Evolutionary conservation across 1,140 invertebrate genomes (phyloP), one percentile per base, ranked within the genome.

Genomic region (Aphelenchoides besseyi): DNA sequence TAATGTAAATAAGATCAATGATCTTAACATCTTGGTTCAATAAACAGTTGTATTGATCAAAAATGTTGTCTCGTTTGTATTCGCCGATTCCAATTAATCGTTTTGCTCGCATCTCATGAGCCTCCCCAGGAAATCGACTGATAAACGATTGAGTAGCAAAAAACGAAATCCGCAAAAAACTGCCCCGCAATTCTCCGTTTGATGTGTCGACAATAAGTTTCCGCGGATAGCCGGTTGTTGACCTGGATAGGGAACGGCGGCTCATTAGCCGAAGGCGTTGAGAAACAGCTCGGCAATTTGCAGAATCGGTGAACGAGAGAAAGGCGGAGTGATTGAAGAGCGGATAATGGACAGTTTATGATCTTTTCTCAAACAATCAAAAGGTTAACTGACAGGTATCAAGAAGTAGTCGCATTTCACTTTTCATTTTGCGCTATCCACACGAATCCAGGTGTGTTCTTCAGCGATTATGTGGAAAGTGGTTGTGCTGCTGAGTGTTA

Each of bases 111-210:
- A 12, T 12, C 41, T 48, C 41, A 23, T 23, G 12, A 12, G 41
- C 41, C 41, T 48, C 41, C 41, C n/a, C n/a, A n/a, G n/a, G n/a
- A n/a, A n/a, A n/a, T n/a, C 41, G 41, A 48, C 41, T 48, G 41
- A 48, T 48, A 12, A 23, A 23, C 41, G 41, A 12, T 23, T 23
- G 41, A 12, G 41, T 12, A 48, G 23, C 12, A 48, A 48, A 48
- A 48, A 48, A 48, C 41, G 41, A 48, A 48, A 48, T 48, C 41
- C 41, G 41, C 41, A 48, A 48, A 48, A 48, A 48, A 48, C 41
- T 23, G 12, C 12, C 41, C 41, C 41, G 41, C 23, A 48, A 48
- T 48, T 23, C 41, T 23, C 41, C 41, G 41, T 12, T 23, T 12
- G 41, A 48, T 48, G 12, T 48, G 41, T 48, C 41, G 12, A 16